Conservation (phyloP, 2,888 invertebrate species). For the Dasypogon diadema region DNA sequence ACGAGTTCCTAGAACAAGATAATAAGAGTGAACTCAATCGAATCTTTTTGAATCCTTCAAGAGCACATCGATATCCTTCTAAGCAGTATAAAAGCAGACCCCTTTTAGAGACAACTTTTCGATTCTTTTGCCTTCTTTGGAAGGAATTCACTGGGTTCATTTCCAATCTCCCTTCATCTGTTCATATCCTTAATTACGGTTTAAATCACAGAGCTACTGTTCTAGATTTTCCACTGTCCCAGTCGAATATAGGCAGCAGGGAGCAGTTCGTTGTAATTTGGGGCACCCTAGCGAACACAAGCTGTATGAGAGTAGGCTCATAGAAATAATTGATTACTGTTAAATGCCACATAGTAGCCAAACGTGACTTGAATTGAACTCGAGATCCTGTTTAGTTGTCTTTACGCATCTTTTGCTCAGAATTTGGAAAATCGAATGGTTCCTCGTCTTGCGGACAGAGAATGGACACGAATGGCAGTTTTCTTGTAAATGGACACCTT, state of each 20-base stretch:
- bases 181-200: slow-evolving; percentile 45
- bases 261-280: slow-evolving; percentile 7
- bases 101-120: background rate
- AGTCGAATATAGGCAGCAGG: slow-evolving; percentile 9
- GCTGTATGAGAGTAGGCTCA: slow-evolving; percentile 18
- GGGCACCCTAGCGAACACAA: background rate
- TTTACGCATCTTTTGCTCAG: slow-evolving; percentile 19
- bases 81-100: background rate
- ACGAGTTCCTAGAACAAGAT: too few species aligned
- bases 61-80: background rate
- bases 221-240: slow-evolving; percentile 13
- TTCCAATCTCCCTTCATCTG: slow-evolving; percentile 21
- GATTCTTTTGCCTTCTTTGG: background rate
- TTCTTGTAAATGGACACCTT: slow-evolving; percentile 23
- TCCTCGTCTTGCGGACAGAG: background rate
- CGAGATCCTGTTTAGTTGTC: slow-evolving; percentile 15
- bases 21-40: too few species aligned
- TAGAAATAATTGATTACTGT: slow-evolving; percentile 47
- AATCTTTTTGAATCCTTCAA: too few species aligned
- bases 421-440: background rate
- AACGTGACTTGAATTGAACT: slow-evolving; percentile 32
- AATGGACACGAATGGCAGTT: slow-evolving; percentile 7
- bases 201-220: slow-evolving; percentile 35
- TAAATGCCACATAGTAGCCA: slow-evolving; percentile 45
- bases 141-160: slow-evolving; percentile 14